Conservation (phyloP, 53 echinoderm and acorn worm species). For the Holothuria leucospilota region DNA sequence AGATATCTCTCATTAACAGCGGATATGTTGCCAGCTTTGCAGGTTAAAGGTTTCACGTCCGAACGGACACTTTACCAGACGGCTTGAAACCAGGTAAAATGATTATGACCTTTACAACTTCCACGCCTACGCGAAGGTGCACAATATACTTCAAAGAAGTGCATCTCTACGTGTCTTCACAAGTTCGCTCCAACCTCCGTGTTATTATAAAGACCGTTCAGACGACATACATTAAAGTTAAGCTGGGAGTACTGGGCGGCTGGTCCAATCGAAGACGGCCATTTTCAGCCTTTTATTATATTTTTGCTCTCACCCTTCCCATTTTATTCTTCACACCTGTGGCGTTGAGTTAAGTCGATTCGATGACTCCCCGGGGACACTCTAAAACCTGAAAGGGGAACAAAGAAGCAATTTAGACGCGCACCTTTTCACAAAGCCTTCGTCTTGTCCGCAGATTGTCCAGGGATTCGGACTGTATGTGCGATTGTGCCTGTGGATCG, state of each 20-base stretch:
- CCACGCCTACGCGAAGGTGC: too few species aligned
- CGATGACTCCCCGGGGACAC: background rate
- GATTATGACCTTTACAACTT: too few species aligned
- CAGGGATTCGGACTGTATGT: background rate
- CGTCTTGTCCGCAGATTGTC: constrained; percentile 28
- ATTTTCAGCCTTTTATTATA: constrained; percentile 34
- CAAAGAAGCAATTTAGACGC: constrained; percentile 41
- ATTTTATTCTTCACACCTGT: constrained; percentile 46
- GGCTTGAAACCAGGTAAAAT: too few species aligned
- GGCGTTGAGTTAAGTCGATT: constrained; percentile 33
- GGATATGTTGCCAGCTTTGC: too few species aligned
- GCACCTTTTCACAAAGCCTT: constrained; percentile 33
- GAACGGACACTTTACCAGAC: too few species aligned
- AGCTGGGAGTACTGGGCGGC: background rate
- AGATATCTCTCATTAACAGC: too few species aligned
- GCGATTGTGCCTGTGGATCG: background rate
- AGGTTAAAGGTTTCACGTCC: too few species aligned
- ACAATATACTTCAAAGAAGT: too few species aligned
- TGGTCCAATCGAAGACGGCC: constrained; percentile 21
- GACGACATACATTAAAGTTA: constrained; percentile 1
- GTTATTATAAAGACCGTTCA: too few species aligned
- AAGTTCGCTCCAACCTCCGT: too few species aligned
- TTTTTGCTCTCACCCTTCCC: constrained; percentile 22
- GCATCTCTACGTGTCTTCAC: too few species aligned
- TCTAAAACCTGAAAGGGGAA: constrained; percentile 10